Evolutionary conservation across 2,797 vertebrate species (phyloP).

Genomic region (Syngnathus rostellatus): DNA sequence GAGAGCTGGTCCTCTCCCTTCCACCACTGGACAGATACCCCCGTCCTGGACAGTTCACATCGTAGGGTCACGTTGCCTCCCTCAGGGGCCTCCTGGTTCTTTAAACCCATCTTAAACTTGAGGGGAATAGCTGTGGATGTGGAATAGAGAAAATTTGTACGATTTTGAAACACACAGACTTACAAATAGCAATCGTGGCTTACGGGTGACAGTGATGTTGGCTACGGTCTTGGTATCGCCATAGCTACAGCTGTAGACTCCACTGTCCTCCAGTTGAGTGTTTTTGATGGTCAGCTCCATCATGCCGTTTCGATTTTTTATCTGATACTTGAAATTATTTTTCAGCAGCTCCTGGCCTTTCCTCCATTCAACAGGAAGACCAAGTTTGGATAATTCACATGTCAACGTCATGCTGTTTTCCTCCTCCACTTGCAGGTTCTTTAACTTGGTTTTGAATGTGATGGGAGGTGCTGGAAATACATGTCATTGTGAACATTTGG

Average conservation of each 20-base stretch:
- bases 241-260: constrained; percentile 78
- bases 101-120: constrained; percentile 70
- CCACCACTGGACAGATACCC: constrained; percentile 74
- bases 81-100: constrained; percentile 72
- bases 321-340: constrained; percentile 76
- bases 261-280: constrained; percentile 75
- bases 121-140: constrained; percentile 55
- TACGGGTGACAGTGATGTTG: constrained; percentile 78
- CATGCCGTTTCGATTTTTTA: constrained; percentile 63
- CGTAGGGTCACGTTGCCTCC: constrained; percentile 53
- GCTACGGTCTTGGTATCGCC: constrained; percentile 75
- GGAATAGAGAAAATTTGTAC: not conserved
- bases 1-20: constrained; percentile 63
- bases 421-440: constrained; percentile 71
- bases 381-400: constrained; percentile 76
- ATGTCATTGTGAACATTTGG: not conserved
- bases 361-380: constrained; percentile 76
- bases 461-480: constrained; percentile 59
- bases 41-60: constrained; percentile 74
- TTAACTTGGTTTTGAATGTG: constrained; percentile 74
- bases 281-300: constrained; percentile 75
- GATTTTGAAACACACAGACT: not conserved
- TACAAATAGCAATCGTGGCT: constrained; percentile 25
- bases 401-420: constrained; percentile 65
- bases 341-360: constrained; percentile 74